Base-by-base conservation (phyloP, 2,888 invertebrate species). In the Ceriagrion tenellum region DNA sequence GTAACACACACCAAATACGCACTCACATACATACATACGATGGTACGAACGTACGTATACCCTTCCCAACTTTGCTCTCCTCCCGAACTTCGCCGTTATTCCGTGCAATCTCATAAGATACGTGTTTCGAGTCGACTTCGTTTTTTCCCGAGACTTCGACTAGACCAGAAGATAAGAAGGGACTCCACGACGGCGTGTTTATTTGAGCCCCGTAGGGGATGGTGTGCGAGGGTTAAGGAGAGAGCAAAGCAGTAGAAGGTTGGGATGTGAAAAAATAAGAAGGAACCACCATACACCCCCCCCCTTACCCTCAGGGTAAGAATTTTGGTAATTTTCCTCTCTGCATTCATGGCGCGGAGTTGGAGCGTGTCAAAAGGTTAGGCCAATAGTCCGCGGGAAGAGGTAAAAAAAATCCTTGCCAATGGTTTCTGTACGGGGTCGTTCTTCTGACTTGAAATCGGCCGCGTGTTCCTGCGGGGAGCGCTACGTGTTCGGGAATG, bases 81-180 rank as follows among this genome's bases (percentile, higher is more conserved):
- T 35, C 30, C 81, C 18, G 35, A 81, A 81, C 81, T 30, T 81
- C 81, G 81, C 81, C 81, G 81, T 81, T 81, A 81, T 81, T 81
- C 81, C 35, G 35, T 81, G 35, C 81, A 81, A 81, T 81, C 81
- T 81, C 81, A 81, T 81, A 81, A 81, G 81, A 81, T 81, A 81
- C 81, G 81, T 81, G 81, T 81, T 81, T 81, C 81, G 35, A 81
- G 81, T 81, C 81, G 35, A 35, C 81, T 81, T 81, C 81, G 81
- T 81, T 81, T 35, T 81, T 35, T 81, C n/a, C 30, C 16, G 81
- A 81, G 81, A 81, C 81, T 81, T 81, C 81, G 81, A 26, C 81
- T 35, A 81, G 81, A 81, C 81, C 81, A 81, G 35, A 13, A 35
- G 81, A 81, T 30, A 81, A 35, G 35, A 81, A 35, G 35, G 16